These are phyloP conservation scores for Lethenteron reissneri DNA, from an alignment of 2,113 vertebrate genomes.

Conservation along the genomic window DNA sequence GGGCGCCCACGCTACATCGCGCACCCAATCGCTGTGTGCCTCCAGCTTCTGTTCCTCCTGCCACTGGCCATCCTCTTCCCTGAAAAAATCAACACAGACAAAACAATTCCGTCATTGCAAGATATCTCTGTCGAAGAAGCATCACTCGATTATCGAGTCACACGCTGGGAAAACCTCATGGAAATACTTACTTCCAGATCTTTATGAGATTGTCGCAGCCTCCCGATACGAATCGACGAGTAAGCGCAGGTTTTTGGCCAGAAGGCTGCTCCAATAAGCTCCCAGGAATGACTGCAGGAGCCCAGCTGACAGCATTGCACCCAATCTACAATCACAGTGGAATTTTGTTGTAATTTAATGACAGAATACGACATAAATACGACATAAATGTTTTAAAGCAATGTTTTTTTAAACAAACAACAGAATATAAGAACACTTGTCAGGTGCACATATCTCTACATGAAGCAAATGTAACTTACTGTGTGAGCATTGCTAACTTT, in stretches of 20 bases:
- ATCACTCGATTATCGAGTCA: too few species aligned
- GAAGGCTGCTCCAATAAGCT: slow-evolving; percentile 75
- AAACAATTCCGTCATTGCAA: background rate
- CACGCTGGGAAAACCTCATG: background rate
- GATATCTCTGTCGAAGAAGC: background rate
- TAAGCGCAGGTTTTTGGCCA: slow-evolving; percentile 66
- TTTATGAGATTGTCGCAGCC: slow-evolving; percentile 96
- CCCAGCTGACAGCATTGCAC: slow-evolving; percentile 94
- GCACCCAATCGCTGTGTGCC: slow-evolving; percentile 14
- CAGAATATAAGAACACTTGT: too few species aligned
- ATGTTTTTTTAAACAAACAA: too few species aligned
- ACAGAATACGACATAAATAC: too few species aligned
- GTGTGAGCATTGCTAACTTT: slow-evolving; percentile 95
- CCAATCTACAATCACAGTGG: slow-evolving; percentile 38
- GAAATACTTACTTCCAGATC: slow-evolving; percentile 67
- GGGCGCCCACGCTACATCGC: slow-evolving; percentile 4
- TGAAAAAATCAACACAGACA: slow-evolving; percentile 14
- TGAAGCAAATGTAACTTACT: slow-evolving; percentile 24
- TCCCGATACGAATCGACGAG: slow-evolving; percentile 82
- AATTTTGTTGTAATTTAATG: too few species aligned
- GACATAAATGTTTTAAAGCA: too few species aligned
- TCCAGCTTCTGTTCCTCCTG: slow-evolving; percentile 7
- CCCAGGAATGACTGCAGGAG: slow-evolving; percentile 69
- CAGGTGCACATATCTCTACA: too few species aligned
- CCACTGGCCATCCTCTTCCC: slow-evolving; percentile 15